A percentile compares a stretch with the other conserved stretches of the same genome.
These are phyloP conservation scores for Bos taurus DNA, from an alignment of 2,113 vertebrate genomes.

Conservation along the genomic window ARS-UCD2.0 NC_037347.1:70964501-70965000, in stretches of 20 bases:
- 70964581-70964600: not conserved
- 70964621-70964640: not conserved
- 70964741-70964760: fast-evolving
- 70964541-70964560: not conserved
- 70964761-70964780: fast-evolving
- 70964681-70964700: not conserved
- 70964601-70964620: too few species aligned
- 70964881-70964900: fast-evolving
- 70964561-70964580: not conserved
- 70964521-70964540: fast-evolving
- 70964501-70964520: not conserved
- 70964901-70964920: fast-evolving
- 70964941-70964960: not conserved
- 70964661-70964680: fast-evolving
- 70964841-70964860: not conserved
- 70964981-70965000: not conserved
- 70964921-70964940: not conserved
- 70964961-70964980: not conserved
- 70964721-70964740: not conserved
- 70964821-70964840: not conserved
- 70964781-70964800: not conserved
- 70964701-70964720: not conserved
- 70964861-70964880: fast-evolving
- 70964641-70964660: not conserved
- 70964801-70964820: not conserved